Evolutionary conservation across 1,140 invertebrate genomes (phyloP).

Genomic region (Bombus superbus): DNA sequence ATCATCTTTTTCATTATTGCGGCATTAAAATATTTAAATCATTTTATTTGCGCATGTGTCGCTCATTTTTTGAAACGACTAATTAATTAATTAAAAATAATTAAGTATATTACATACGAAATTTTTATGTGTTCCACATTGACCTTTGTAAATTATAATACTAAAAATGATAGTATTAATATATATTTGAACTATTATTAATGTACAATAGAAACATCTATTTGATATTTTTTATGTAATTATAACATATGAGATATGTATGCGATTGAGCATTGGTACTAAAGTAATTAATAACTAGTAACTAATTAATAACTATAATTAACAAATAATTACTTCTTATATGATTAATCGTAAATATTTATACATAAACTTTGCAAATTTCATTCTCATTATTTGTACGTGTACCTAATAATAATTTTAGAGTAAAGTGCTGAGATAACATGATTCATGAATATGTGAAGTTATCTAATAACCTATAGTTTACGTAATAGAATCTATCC

Average conservation of each 20-base stretch:
- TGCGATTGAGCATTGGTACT: too few relatives aligned
- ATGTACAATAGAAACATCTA: background rate
- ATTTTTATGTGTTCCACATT: background rate
- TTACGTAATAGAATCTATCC: background rate
- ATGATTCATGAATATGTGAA: background rate
- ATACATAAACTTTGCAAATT: too few relatives aligned
- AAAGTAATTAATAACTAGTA: background rate
- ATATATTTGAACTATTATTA: background rate
- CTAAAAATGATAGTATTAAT: background rate
- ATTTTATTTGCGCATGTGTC: background rate
- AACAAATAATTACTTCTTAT: background rate
- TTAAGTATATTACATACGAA: background rate
- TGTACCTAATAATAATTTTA: background rate
- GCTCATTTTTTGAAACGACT: background rate
- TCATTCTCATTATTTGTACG: too few relatives aligned
- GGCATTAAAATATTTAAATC: background rate
- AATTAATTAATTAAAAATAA: background rate
- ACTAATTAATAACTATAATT: background rate
- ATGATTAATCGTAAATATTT: background rate
- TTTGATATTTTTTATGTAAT: background rate
- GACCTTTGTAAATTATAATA: background rate
- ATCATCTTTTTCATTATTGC: background rate
- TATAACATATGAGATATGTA: background rate
- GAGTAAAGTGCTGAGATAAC: background rate
- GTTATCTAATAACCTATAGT: background rate